Conservation (phyloP, 1,140 invertebrate species). For the Laupala kohalensis region DNA sequence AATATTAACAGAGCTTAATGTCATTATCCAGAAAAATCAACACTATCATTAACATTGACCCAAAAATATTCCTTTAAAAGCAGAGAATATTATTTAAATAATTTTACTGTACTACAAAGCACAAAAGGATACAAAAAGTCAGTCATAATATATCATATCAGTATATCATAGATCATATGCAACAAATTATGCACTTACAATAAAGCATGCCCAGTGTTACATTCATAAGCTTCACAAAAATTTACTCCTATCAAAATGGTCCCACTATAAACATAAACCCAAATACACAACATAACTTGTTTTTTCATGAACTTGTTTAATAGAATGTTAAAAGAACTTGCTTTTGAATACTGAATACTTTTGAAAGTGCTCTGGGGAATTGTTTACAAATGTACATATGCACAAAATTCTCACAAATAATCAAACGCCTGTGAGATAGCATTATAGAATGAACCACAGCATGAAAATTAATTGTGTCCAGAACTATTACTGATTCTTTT, state of each 20-base stretch:
- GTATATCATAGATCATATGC: not conserved
- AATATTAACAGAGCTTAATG: too few relatives aligned
- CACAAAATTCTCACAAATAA: not conserved
- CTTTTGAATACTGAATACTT: not conserved
- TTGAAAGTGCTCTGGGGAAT: not conserved
- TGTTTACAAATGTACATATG: not conserved
- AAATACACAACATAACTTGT: not conserved
- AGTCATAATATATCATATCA: too few relatives aligned
- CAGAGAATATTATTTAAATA: not conserved
- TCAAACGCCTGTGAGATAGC: not conserved
- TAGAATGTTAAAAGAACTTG: not conserved
- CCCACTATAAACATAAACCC: not conserved
- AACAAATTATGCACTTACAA: not conserved
- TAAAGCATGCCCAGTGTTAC: not conserved
- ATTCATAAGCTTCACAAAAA: not conserved
- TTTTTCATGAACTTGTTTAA: not conserved
- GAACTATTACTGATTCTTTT: constrained; percentile 31
- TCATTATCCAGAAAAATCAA: not conserved
- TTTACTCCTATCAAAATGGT: not conserved
- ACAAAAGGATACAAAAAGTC: not conserved
- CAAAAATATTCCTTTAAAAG: not conserved
- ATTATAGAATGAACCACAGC: not conserved
- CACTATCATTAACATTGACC: not conserved
- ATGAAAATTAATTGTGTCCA: too few relatives aligned
- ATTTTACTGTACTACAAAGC: not conserved